Base-by-base conservation (phyloP, 1,140 invertebrate genomes). In the Rhizoglyphus robini region DNA sequence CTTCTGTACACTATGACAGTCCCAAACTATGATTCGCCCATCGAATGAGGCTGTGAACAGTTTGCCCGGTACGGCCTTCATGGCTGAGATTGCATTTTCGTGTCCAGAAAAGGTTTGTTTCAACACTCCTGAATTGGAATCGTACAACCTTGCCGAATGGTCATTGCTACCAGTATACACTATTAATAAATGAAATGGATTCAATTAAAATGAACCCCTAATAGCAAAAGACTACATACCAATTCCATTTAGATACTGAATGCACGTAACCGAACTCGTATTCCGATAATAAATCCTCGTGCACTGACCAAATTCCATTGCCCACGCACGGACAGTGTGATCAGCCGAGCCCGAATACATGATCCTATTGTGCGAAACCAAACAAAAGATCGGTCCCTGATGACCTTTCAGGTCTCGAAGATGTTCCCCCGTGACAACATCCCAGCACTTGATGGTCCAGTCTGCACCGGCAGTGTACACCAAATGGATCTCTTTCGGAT, bases 221-320 rank as follows among this genome's bases (percentile, higher is more conserved):
- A 25, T 20, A 34, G 23, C 13, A 32, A 4, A 65, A 49, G n/a
- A 4, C 0, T 61, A 74, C 77, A 75, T 74, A 81, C 80, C 67
- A 64, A 80, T 71, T 48, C 80, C 80, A 29, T 80, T 75, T 51
- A 75, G 68, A 68, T 79, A 74, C 47, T 75, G 76, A 36, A 82
- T 72, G 30, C 74, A 75, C 27, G 75, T 76, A 32, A 82, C 76
- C 11, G 78, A 78, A 66, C 78, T 76, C 59, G 75, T 73, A 68
- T 79, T 79, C 2, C 77, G 79, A 69, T 75, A 75, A 71, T 78
- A 81, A 0, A 77, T 69, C 64, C 80, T 70, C 0, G 79, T 81
- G 63, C 77, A 80, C 69, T 82, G 79, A 2, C 79, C 81, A 70
- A 80, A 81, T 49, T 82, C 80, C 27, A 77, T 75, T 1, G 82